phyloP scores from a whole-genome alignment of 2,888 invertebrate genomes.

The Blomia tropicalis region DNA sequence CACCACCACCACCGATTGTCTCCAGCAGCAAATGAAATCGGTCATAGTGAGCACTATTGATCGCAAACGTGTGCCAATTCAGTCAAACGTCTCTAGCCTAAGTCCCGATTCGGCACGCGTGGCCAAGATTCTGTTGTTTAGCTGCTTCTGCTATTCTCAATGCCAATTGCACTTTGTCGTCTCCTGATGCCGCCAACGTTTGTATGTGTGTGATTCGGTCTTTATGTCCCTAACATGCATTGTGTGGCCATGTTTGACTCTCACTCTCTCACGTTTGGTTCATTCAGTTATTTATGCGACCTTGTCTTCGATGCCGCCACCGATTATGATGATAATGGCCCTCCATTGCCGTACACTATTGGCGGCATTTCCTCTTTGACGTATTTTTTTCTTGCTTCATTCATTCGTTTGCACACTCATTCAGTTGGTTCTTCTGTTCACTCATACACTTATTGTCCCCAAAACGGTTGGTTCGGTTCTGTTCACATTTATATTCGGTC shows the following conservation, averaged over 20 bases:
- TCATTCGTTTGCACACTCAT: background rate
- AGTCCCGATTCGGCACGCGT: background rate
- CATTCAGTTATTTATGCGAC: conserved; percentile 8
- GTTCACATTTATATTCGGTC: no score
- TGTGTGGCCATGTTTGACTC: background rate
- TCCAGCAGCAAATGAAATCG: background rate
- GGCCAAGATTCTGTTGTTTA: background rate
- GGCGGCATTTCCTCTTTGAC: conserved; percentile 6
- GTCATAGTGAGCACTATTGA: background rate
- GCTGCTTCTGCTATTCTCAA: background rate
- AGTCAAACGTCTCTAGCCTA: no score
- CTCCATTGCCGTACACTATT: conserved; percentile 1
- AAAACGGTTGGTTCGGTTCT: no score
- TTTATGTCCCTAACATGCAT: no score
- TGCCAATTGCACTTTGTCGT: background rate
- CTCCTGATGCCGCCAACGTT: background rate
- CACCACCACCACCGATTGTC: background rate
- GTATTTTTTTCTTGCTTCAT: background rate
- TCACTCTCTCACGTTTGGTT: background rate
- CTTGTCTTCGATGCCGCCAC: conserved; percentile 6
- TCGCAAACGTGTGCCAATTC: no score
- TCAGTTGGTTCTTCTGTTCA: background rate
- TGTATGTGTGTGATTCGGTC: no score
- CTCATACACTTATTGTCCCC: no score
- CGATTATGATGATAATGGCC: conserved; percentile 11